phyloP scores from a whole-genome alignment of 1,140 invertebrate species.

The Drosophila orosa region DNA sequence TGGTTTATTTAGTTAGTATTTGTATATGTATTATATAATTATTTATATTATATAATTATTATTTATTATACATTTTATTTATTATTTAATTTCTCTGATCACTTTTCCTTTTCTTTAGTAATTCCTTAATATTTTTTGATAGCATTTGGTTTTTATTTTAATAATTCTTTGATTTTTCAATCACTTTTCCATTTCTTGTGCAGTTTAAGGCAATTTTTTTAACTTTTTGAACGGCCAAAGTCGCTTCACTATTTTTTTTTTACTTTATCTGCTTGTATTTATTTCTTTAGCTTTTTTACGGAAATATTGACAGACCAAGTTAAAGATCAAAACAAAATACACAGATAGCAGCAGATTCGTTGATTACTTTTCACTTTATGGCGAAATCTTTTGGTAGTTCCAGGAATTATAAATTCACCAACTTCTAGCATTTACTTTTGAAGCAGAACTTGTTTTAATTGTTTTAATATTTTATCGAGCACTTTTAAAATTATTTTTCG shows the following conservation, averaged over 20 bases:
- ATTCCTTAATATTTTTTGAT: no score
- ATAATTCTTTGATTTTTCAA: background rate
- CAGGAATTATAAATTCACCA: background rate
- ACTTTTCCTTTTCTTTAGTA: background rate
- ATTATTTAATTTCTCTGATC: background rate
- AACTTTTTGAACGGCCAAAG: background rate
- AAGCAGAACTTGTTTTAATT: background rate
- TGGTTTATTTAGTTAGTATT: no score
- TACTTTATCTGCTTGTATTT: background rate
- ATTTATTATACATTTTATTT: background rate
- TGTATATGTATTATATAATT: no score
- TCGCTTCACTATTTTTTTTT: background rate
- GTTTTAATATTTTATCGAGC: background rate
- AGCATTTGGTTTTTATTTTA: background rate
- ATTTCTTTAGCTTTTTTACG: background rate
- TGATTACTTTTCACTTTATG: constrained; percentile 4
- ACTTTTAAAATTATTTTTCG: background rate
- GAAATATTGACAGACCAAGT: background rate
- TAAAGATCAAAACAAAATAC: background rate
- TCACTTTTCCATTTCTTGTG: background rate
- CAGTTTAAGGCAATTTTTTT: background rate
- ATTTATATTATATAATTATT: no score
- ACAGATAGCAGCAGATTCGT: background rate
- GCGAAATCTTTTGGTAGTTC: background rate
- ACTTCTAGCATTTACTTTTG: background rate